Base-by-base conservation (phyloP, 2,797 vertebrate species). In the Miichthys miiuy region DNA sequence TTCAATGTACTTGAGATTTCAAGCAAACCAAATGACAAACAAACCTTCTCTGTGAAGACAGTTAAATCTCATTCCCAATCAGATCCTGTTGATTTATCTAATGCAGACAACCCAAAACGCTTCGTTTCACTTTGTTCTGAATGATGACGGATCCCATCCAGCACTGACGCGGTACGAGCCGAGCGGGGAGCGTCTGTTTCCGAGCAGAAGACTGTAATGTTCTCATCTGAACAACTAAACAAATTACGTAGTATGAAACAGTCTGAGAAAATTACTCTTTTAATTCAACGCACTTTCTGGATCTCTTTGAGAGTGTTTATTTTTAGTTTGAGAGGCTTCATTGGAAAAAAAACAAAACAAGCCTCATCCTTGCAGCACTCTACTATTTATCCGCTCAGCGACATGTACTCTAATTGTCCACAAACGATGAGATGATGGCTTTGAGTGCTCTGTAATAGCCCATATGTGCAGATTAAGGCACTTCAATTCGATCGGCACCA, bases 401-500 rank as follows among this genome's bases (percentile, higher is more conserved):
- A 48, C 8, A 57, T 25, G 30, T 7, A 2, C 10, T 61, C 42
- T 55, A 44, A 60, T 27, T 18, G 2, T 5, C 47, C 1, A 41
- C 41, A 55, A 47, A 75, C 3, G 3, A 42, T 16, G 6, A 60
- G n/a, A 61, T 34, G 30, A 69, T 46, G 51, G 11, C 46, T 51
- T 13, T 18, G n/a, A 61, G 38, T 47, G 47, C 61, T 54, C 38
- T 21, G 55, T 50, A 30, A 71, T 25, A 57, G 38, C n/a, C 10
- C 56, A 20, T 17, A 17, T 17, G 20, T 16, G 5, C 34, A 60
- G 41, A 67, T 56, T 4, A 61, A 52, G 10, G 2, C 5, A 41
- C 25, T 66, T 51, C 52, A 68, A 64, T 64, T 30, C 46, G 63
- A 14, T 73, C 47, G 54, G 41, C 21, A 66, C 42, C 12, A 27